A percentile compares a stretch with the other conserved stretches of the same genome.
Conservation (phyloP, 2,797 vertebrate genomes). For the Silurus aristotelis region DNA sequence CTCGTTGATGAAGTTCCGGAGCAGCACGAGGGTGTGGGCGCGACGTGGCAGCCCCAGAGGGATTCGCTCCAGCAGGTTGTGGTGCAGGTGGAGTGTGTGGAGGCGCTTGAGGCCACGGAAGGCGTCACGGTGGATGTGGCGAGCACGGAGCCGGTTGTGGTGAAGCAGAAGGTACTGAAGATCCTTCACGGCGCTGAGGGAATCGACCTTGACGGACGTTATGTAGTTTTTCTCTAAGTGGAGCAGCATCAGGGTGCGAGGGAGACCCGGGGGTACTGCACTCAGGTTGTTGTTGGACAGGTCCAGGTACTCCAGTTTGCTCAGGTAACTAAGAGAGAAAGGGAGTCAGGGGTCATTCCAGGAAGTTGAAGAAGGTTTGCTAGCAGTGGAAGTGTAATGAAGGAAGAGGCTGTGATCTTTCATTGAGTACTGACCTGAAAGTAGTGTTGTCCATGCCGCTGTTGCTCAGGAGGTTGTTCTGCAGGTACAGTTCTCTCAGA, state of each 20-base stretch:
- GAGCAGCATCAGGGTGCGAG: conserved; percentile 88
- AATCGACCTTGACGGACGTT: conserved; percentile 80
- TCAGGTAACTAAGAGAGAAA: conserved; percentile 74
- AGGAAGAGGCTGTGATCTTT: neutral
- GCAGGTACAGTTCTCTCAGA: conserved; percentile 91
- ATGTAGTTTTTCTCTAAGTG: conserved; percentile 96
- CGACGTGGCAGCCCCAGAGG: conserved; percentile 89
- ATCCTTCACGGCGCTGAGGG: conserved; percentile 84
- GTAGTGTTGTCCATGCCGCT: conserved; percentile 92
- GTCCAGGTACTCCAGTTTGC: conserved; percentile 91
- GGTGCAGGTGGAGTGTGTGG: conserved; percentile 96
- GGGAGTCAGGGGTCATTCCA: neutral
- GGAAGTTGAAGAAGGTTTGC: neutral
- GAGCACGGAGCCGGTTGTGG: conserved; percentile 89
- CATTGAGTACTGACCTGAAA: conserved; percentile 79
- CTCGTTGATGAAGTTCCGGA: conserved; percentile 89
- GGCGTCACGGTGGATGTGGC: conserved; percentile 84
- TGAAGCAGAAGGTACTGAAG: conserved; percentile 96
- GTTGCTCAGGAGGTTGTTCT: conserved; percentile 91
- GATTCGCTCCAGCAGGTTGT: conserved; percentile 90
- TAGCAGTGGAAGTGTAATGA: neutral
- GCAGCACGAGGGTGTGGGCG: conserved; percentile 93
- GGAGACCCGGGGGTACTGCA: conserved; percentile 86
- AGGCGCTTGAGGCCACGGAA: conserved; percentile 95
- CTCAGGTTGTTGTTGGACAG: conserved; percentile 96